These are phyloP conservation scores for Bolborhynchus lineola DNA, from an alignment of 2,113 vertebrate species.

Conservation along the genomic window DNA sequence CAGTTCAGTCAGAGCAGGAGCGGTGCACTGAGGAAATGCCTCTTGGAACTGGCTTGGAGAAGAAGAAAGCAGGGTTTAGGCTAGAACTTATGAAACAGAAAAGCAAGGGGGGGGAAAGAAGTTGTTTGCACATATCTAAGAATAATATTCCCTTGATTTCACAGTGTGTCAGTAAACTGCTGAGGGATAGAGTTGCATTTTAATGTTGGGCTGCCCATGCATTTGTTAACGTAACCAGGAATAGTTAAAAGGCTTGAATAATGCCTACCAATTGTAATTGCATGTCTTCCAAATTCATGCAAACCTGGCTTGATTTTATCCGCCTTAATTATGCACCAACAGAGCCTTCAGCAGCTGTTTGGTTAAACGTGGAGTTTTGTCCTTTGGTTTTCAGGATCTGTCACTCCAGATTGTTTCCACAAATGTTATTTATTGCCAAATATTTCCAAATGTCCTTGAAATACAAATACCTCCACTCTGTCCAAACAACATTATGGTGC, in stretches of 20 bases:
- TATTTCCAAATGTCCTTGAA: not conserved
- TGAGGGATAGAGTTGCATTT: not conserved
- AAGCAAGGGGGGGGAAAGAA: not conserved
- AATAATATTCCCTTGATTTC: not conserved
- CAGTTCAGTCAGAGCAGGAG: not conserved
- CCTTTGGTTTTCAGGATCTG: not conserved
- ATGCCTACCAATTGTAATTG: not conserved
- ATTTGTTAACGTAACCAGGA: not conserved
- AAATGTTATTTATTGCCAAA: not conserved
- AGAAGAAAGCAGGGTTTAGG: not conserved
- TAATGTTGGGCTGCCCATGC: not conserved
- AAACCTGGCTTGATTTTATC: not conserved
- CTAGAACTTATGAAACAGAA: not conserved
- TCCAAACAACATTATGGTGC: not conserved
- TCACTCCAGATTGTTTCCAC: not conserved
- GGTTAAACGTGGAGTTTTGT: not conserved
- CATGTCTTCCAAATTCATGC: not conserved
- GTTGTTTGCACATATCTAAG: not conserved
- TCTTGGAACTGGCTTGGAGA: not conserved
- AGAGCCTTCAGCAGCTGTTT: not conserved
- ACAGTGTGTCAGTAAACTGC: not conserved
- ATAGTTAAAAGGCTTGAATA: not conserved
- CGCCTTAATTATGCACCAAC: not conserved
- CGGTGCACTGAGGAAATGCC: not conserved
- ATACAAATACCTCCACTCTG: not conserved